These are phyloP conservation scores for Embidobia sp. DNA, from an alignment of 2,888 invertebrate species.

Conservation along the genomic window DNA sequence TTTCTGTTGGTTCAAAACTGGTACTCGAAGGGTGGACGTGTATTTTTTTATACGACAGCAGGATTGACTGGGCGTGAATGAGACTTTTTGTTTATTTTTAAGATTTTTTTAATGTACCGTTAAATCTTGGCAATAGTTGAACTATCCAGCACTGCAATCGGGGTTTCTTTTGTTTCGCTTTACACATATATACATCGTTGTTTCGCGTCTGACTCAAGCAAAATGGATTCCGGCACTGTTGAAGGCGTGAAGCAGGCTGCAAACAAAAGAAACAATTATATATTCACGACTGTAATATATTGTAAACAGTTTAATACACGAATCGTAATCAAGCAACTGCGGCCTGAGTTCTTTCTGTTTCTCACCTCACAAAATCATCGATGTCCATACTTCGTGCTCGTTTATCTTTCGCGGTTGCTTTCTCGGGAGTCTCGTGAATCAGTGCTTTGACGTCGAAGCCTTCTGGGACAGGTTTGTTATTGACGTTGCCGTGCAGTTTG, in stretches of 20 bases:
- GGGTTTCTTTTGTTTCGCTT: no score
- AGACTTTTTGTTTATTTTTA: no score
- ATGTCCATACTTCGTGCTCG: slow-evolving; percentile 97
- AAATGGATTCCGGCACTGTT: slow-evolving; percentile 84
- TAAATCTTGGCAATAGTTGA: no score
- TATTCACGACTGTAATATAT: slow-evolving; percentile 41
- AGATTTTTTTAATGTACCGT: no score
- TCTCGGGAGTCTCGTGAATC: slow-evolving; percentile 88
- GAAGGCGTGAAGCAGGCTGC: slow-evolving; percentile 90
- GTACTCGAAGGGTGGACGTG: no score
- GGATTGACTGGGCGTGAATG: no score
- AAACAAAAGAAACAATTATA: slow-evolving; percentile 73
- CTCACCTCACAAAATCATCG: slow-evolving; percentile 96
- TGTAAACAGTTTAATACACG: slow-evolving; percentile 49
- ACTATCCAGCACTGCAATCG: no score
- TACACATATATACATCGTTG: background rate
- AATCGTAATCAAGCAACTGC: slow-evolving; percentile 83
- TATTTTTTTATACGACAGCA: no score
- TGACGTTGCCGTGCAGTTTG: slow-evolving; percentile 91
- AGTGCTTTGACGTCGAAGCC: slow-evolving; percentile 92
- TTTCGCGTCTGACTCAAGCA: no score
- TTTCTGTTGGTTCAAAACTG: no score
- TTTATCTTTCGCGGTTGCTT: slow-evolving; percentile 87
- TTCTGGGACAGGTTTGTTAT: slow-evolving; percentile 90
- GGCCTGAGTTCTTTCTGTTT: no score